Base-by-base conservation (phyloP, 2,113 vertebrate species). In the Probosciger aterrimus region DNA sequence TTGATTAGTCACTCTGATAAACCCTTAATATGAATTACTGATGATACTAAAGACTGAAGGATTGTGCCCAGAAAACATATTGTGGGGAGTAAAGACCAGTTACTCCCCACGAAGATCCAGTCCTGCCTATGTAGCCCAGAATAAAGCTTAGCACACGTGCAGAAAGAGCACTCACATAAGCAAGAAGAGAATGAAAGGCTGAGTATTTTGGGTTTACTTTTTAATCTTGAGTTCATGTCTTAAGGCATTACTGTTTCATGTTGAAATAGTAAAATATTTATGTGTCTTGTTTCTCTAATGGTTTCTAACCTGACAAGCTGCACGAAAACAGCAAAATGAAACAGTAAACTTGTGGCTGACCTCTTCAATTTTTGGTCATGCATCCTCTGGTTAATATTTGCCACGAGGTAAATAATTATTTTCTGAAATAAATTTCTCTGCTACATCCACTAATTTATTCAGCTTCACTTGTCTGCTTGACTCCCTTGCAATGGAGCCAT, bases 241-340 rank as follows among this genome's bases (percentile, higher is more conserved):
- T 50, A 80, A 94, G 86, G 81, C 93, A 91, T 94, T 86, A 78
- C 88, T 76, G 57, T 62, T 95, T 69, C 86, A 65, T 53, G 55
- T 33, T 62, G 73, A 96, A 91, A 94, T 53, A 82, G 88, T 96
- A 82, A 96, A 96, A 94, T 93, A 95, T 96, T 86, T 84, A 92
- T 80, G 86, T 17, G n/a, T 44, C 88, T 53, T 43, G 31, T 69
- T 93, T 87, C 92, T 94, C 83, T 64, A 75, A 71, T 9, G 82
- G 69, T 75, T 94, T 82, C 95, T 82, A 84, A 91, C 88, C 90
- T 33, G 69, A 90, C 62, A 83, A 93, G 68, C 22, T 28, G 83
- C 74, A 87, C 1, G 2, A 71, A 68, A 91, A 49, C 37, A 59
- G 77, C 57, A 70, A 87, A 92, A 93, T 14, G 15, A 77, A 85